A percentile compares a stretch with the other conserved stretches of the same genome.
These are phyloP conservation scores for Sorex fumeus DNA, from an alignment of 2,113 vertebrate genomes.

Conservation along the genomic window DNA sequence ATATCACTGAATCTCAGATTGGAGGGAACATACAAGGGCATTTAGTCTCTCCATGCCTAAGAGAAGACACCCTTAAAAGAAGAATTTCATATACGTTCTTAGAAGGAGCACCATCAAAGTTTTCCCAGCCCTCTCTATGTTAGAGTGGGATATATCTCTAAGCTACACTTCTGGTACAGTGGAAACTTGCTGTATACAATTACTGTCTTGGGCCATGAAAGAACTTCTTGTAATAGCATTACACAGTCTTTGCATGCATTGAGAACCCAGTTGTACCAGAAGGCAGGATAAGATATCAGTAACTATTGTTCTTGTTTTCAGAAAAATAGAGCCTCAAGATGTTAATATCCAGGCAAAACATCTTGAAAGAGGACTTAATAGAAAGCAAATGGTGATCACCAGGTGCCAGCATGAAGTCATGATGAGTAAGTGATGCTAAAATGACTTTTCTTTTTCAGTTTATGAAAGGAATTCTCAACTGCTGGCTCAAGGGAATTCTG, in stretches of 20 bases:
- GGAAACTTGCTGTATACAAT: neutral
- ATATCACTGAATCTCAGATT: conserved; percentile 38
- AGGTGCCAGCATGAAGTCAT: neutral
- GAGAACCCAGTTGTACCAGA: neutral
- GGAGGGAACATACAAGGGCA: neutral
- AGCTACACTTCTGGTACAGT: neutral
- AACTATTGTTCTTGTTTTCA: conserved; percentile 18
- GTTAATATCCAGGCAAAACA: conserved; percentile 12
- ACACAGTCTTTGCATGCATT: neutral
- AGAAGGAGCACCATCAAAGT: neutral
- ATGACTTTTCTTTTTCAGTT: neutral
- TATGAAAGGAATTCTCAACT: conserved; percentile 22
- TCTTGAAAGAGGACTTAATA: conserved; percentile 28
- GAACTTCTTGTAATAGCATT: neutral
- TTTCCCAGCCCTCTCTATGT: neutral
- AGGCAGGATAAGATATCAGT: neutral
- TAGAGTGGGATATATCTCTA: neutral
- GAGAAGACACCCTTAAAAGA: neutral
- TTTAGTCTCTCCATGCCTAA: neutral
- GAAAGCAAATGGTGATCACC: conserved; percentile 43
- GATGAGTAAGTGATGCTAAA: neutral
- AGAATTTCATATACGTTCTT: neutral
- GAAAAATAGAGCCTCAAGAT: neutral
- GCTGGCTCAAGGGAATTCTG: neutral
- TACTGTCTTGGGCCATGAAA: neutral